Conservation (phyloP, 2,113 vertebrate species). For the Gobius niger region DNA sequence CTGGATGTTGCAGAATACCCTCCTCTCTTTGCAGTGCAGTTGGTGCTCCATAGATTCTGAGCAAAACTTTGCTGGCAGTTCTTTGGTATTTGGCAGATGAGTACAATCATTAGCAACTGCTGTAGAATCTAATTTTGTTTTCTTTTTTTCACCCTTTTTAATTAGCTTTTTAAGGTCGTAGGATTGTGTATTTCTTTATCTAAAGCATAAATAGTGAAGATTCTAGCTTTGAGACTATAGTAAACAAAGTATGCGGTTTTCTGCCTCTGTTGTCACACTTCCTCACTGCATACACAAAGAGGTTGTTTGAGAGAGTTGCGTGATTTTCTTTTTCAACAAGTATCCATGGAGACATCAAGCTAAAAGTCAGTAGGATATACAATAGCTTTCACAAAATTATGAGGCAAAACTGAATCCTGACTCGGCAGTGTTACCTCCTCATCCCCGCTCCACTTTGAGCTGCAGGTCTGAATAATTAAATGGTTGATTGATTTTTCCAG, state of each 20-base stretch:
- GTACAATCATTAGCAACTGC: constrained; percentile 3
- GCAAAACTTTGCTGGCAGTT: constrained; percentile 23
- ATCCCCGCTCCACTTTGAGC: constrained; percentile 24
- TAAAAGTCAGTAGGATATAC: too few species aligned
- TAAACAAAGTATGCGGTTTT: not conserved
- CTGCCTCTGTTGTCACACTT: not conserved
- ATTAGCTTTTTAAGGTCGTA: not conserved
- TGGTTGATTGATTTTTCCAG: constrained; percentile 31
- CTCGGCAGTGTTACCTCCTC: constrained; percentile 24
- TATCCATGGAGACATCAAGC: too few species aligned
- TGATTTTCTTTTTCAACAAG: not conserved
- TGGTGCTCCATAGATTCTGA: constrained; percentile 13
- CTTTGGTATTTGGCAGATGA: constrained; percentile 1
- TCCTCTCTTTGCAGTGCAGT: constrained; percentile 15
- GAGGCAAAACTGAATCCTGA: constrained; percentile 25
- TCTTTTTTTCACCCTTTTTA: too few species aligned
- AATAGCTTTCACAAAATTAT: too few species aligned
- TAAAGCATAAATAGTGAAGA: not conserved
- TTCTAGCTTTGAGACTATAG: not conserved
- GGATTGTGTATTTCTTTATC: not conserved
- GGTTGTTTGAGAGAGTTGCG: not conserved
- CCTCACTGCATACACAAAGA: not conserved
- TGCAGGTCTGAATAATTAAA: constrained; percentile 50
- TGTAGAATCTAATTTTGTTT: not conserved
- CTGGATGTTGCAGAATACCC: constrained; percentile 23